Percentiles rank a stretch among this genome's conserved stretches.
Conservation (phyloP, 1,140 invertebrate species). For the Nephila pilipes region DNA sequence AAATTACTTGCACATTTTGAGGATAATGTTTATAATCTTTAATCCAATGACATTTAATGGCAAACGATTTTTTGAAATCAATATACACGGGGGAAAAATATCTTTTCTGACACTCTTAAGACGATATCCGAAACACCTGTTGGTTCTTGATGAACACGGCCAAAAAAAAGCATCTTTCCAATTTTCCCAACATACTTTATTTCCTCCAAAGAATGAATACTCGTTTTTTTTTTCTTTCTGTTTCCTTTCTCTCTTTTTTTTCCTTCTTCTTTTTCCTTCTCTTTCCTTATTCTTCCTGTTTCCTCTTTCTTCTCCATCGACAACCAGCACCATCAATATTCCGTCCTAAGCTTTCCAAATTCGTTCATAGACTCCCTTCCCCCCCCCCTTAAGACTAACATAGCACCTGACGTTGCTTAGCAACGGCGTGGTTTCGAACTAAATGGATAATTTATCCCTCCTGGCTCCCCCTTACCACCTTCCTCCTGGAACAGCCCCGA, state of each 20-base stretch:
- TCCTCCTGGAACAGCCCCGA: background rate
- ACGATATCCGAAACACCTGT: slow-evolving; percentile 7
- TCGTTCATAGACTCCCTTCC: background rate
- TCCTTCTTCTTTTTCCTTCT: background rate
- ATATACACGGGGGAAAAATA: too few relatives aligned
- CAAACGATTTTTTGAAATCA: too few relatives aligned
- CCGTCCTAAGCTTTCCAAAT: slow-evolving; percentile 1
- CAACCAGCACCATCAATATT: slow-evolving; percentile 18
- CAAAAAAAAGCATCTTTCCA: background rate
- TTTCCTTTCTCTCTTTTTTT: background rate
- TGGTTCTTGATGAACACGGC: background rate
- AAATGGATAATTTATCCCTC: slow-evolving; percentile 21
- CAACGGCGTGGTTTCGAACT: slow-evolving; percentile 30
- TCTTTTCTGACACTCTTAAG: too few relatives aligned
- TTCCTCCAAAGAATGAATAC: background rate
- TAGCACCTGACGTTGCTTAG: slow-evolving; percentile 23
- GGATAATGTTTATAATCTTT: too few relatives aligned
- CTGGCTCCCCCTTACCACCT: background rate
- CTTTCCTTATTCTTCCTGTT: background rate
- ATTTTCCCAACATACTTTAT: background rate
- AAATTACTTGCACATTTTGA: too few relatives aligned
- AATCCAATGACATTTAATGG: too few relatives aligned
- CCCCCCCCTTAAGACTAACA: background rate
- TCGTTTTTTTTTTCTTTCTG: background rate
- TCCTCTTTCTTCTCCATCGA: background rate